Evolutionary conservation across 2,888 invertebrate genomes (phyloP).

Genomic region (Pollenia labialis): DNA sequence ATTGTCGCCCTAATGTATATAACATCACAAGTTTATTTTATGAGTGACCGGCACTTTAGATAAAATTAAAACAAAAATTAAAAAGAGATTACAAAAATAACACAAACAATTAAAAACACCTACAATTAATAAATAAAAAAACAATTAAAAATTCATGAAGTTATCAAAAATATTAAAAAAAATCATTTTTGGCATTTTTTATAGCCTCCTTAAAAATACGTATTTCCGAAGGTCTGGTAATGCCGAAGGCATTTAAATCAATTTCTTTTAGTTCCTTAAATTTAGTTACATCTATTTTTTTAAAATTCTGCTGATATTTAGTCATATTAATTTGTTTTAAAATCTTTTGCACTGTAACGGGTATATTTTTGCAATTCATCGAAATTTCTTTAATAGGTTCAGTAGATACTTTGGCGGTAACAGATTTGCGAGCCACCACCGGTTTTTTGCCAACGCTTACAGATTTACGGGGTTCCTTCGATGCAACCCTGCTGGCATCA

Average conservation of each 20-base stretch:
- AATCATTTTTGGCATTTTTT: constrained; percentile 23
- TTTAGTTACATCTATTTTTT: constrained; percentile 49
- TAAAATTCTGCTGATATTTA: constrained; percentile 53
- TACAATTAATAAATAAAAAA: background rate
- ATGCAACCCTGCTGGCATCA: background rate
- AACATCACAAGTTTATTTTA: constrained; percentile 44
- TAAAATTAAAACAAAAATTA: background rate
- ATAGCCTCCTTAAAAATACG: constrained; percentile 48
- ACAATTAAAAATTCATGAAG: background rate
- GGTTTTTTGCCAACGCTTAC: constrained; percentile 12
- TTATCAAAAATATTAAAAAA: background rate
- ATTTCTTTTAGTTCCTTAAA: constrained; percentile 56
- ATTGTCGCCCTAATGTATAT: no score
- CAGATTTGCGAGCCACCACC: constrained; percentile 1
- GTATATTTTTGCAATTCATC: constrained; percentile 1
- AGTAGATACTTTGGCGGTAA: background rate
- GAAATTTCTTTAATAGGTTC: constrained; percentile 39
- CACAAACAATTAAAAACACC: constrained; percentile 10
- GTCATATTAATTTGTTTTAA: constrained; percentile 61
- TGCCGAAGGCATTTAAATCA: constrained; percentile 67
- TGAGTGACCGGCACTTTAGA: constrained; percentile 29
- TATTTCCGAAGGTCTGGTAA: constrained; percentile 54
- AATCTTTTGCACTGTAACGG: constrained; percentile 35
- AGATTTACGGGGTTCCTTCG: background rate
- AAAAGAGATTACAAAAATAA: constrained; percentile 15